These are phyloP conservation scores for Hydraecia micacea DNA, from an alignment of 2,888 invertebrate genomes.

Conservation along the genomic window DNA sequence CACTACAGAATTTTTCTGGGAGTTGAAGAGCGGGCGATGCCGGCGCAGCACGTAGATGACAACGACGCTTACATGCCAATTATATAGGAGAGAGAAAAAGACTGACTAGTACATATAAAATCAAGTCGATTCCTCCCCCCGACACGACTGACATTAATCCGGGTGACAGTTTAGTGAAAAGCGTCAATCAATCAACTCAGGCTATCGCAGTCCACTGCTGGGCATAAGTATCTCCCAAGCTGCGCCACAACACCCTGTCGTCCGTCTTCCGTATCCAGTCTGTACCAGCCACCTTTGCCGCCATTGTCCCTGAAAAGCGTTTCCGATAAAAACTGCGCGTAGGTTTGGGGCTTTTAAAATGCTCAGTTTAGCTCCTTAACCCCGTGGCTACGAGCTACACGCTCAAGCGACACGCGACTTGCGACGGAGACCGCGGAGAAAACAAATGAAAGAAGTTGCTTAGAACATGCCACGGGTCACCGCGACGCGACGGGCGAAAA, in stretches of 20 bases:
- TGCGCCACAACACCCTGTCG: background rate
- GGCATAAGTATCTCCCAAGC: too few relatives aligned
- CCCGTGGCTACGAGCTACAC: background rate
- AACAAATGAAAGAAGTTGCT: background rate
- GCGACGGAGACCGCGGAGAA: background rate
- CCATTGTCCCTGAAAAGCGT: background rate
- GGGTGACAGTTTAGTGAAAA: background rate
- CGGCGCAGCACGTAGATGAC: slow-evolving; percentile 42
- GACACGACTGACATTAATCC: slow-evolving; percentile 83
- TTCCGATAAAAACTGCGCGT: background rate
- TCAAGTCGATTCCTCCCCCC: slow-evolving; percentile 93
- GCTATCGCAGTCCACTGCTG: too few relatives aligned
- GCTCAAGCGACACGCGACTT: too few relatives aligned
- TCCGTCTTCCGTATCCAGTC: background rate
- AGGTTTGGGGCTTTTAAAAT: background rate
- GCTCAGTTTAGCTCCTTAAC: background rate
- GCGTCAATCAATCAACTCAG: background rate
- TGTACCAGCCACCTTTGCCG: background rate
- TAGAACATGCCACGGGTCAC: too few relatives aligned
- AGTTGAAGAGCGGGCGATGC: slow-evolving; percentile 33
- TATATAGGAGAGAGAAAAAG: slow-evolving; percentile 95
- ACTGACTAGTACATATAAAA: slow-evolving; percentile 91
- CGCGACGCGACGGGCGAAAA: background rate
- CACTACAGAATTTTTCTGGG: slow-evolving; percentile 81
- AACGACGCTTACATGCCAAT: slow-evolving; percentile 86